Evolutionary conservation across 1,140 invertebrate species (phyloP).

Genomic region (Ditylenchus dipsaci): DNA sequence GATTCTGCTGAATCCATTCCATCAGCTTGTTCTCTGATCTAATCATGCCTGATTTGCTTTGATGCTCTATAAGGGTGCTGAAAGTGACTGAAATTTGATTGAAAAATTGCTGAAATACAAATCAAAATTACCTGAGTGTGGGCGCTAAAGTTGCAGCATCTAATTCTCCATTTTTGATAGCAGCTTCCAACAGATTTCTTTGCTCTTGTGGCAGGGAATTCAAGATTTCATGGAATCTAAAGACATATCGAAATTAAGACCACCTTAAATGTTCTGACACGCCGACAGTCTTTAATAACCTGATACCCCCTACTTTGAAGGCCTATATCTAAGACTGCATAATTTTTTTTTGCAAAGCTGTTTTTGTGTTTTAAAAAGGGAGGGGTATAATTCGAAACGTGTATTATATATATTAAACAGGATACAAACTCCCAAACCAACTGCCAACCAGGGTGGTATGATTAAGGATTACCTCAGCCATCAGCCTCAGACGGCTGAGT

Average conservation of each 20-base stretch:
- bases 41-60: conserved; percentile 11
- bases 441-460: too few relatives aligned
- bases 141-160: conserved; percentile 31
- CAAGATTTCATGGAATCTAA: conserved; percentile 7
- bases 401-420: too few relatives aligned
- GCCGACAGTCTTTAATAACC: too few relatives aligned
- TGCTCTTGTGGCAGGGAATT: conserved; percentile 42
- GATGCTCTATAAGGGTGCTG: conserved; percentile 24
- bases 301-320: too few relatives aligned
- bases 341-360: too few relatives aligned
- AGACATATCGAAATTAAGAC: too few relatives aligned
- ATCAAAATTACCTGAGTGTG: conserved; percentile 35
- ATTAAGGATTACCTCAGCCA: too few relatives aligned
- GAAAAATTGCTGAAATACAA: conserved; percentile 7
- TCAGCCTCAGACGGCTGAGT: too few relatives aligned
- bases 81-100: conserved; percentile 15
- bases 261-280: too few relatives aligned
- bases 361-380: too few relatives aligned
- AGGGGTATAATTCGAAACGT: too few relatives aligned
- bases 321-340: background rate
- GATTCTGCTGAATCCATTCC: conserved; percentile 56
- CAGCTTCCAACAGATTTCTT: conserved; percentile 39
- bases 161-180: conserved; percentile 47
- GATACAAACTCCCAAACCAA: too few relatives aligned
- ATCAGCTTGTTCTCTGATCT: conserved; percentile 44